These are phyloP conservation scores for Drosophila athabasca DNA, from an alignment of 1,140 invertebrate genomes.

Conservation along the genomic window DNA sequence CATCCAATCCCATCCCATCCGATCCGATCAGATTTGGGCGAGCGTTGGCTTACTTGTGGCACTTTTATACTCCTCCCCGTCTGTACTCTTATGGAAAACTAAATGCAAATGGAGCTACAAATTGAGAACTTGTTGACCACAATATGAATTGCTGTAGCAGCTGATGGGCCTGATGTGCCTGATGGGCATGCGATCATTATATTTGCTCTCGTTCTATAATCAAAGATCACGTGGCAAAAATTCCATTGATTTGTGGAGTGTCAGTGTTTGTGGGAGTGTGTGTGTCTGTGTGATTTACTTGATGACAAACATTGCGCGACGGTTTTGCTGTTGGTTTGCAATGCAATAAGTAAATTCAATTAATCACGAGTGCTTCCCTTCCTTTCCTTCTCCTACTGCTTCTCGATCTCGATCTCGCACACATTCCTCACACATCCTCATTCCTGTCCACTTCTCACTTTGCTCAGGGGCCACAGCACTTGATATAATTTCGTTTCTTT, in stretches of 20 bases:
- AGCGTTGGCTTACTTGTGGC: too few species aligned
- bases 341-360: slow-evolving; percentile 56
- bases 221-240: too few species aligned
- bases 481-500: slow-evolving; percentile 35
- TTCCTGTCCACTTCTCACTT: slow-evolving; percentile 30
- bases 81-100: slow-evolving; percentile 14
- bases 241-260: background rate
- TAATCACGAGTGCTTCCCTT: slow-evolving; percentile 40
- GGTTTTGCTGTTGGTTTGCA: slow-evolving; percentile 20
- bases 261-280: slow-evolving; percentile 10
- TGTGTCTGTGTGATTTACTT: slow-evolving; percentile 10
- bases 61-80: background rate
- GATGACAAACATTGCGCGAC: slow-evolving; percentile 35
- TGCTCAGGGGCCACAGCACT: slow-evolving; percentile 34
- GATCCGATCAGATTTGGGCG: slow-evolving; percentile 58
- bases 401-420: too few species aligned
- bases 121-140: too few species aligned
- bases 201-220: too few species aligned
- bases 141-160: too few species aligned
- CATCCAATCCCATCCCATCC: slow-evolving; percentile 28
- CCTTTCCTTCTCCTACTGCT: background rate
- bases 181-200: too few species aligned
- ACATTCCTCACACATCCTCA: slow-evolving; percentile 1
- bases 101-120: too few species aligned
- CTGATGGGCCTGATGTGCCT: too few species aligned